Evolutionary conservation across 2,797 vertebrate genomes (phyloP), one percentile per base, ranked within the genome.

Genomic region (Rhadinocentrus ornatus): DNA sequence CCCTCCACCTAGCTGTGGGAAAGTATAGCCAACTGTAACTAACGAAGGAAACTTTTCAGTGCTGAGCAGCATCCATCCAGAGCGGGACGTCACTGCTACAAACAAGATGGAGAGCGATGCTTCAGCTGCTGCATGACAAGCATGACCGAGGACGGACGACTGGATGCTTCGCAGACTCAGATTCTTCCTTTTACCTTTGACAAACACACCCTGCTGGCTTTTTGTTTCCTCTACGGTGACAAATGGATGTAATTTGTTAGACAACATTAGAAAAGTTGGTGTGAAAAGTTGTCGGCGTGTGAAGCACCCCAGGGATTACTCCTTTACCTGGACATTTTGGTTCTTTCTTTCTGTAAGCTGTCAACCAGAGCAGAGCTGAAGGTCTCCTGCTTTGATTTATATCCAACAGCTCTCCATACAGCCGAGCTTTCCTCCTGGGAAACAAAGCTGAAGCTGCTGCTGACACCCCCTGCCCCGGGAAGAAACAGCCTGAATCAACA

Each of bases 91-190:
- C 71, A 63, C 22, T 11, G 39, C 57, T 69, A 81, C 71, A 77
- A 86, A 82, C 71, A 59, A 80, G 76, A 70, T 0, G 13, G 71
- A 78, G 78, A 81, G 73, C 16, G 60, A 83, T 68, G 86, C 87
- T 74, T 77, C 84, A 70, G 82, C 81, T 83, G 82, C 69, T 71
- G 70, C 26, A 48, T 80, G 89, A 89, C 87, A 82, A 69, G 73
- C 81, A 77, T 71, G 78, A 74, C 85, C 64, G 22, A 68, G 34
- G 63, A 70, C 41, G 57, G 78, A 66, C 74, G 46, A 52, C 67
- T 27, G 62, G 66, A 71, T 59, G 64, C 69, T 52, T 22, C 3
- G 20, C 20, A 59, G 52, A 74, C 77, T 52, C 73, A 52, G 6
- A 22, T n/a, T n/a, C 41, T 61, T 46, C 3, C 35, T 63, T 59